phyloP scores from a whole-genome alignment of 1,140 invertebrate species.

The Drosophila pandora region DNA sequence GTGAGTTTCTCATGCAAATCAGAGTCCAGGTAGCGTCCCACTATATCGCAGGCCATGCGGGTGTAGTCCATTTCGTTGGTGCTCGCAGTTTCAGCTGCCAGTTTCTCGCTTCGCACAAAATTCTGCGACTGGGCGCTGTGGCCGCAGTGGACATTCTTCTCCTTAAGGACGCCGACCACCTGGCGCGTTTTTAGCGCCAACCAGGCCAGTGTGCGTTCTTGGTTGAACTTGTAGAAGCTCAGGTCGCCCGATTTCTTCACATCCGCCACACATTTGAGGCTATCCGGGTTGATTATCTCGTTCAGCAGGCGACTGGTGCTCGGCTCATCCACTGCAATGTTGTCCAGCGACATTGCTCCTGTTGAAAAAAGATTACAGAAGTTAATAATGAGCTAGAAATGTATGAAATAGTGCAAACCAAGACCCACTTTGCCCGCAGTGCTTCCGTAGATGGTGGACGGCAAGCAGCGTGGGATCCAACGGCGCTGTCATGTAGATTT shows the following conservation, averaged over 20 bases:
- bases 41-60: constrained; percentile 74
- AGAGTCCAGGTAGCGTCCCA: constrained; percentile 67
- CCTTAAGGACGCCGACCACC: constrained; percentile 87
- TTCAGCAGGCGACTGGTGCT: constrained; percentile 54
- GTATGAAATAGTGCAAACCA: not conserved
- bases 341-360: constrained; percentile 88
- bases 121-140: constrained; percentile 88
- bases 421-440: constrained; percentile 79
- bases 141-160: constrained; percentile 89
- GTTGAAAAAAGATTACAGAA: constrained; percentile 58
- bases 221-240: constrained; percentile 91
- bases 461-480: constrained; percentile 90
- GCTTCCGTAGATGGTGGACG: constrained; percentile 85
- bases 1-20: constrained; percentile 65
- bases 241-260: constrained; percentile 85
- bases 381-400: not conserved
- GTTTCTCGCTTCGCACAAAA: constrained; percentile 87
- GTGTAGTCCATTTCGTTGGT: constrained; percentile 74
- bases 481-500: constrained; percentile 88
- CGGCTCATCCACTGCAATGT: constrained; percentile 84
- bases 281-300: constrained; percentile 39
- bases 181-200: constrained; percentile 88
- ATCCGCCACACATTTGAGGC: constrained; percentile 63
- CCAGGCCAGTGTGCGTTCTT: constrained; percentile 90
- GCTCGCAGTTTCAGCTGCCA: constrained; percentile 81